Percentiles rank a stretch among this genome's conserved stretches.
These are phyloP conservation scores for Plestiodon gilberti DNA, from an alignment of 2,113 vertebrate species.

Conservation along the genomic window DNA sequence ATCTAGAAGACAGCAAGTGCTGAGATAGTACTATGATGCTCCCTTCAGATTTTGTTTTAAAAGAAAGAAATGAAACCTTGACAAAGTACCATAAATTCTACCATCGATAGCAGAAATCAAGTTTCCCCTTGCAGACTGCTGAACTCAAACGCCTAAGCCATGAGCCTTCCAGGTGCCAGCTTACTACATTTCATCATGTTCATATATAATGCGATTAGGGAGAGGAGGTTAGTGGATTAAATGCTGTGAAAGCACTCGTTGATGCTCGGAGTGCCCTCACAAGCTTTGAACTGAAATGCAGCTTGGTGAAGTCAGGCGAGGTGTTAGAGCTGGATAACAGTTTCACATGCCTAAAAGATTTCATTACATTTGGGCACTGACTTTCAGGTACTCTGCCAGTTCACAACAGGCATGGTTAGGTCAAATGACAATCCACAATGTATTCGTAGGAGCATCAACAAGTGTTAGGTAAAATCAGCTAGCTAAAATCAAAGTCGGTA, in stretches of 20 bases:
- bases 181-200: not conserved
- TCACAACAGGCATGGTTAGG: not conserved
- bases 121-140: conserved; percentile 1
- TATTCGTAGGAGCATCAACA: not conserved
- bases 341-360: conserved; percentile 14
- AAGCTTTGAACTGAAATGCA: not conserved
- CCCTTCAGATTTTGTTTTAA: too few relatives aligned
- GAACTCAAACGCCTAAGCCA: not conserved
- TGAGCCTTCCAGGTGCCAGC: conserved; percentile 14
- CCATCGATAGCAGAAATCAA: not conserved
- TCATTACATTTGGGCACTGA: conserved; percentile 34
- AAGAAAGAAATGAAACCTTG: not conserved
- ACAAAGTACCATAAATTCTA: not conserved
- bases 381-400: not conserved
- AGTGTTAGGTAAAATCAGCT: not conserved
- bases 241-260: not conserved
- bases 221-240: not conserved
- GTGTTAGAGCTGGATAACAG: conserved; percentile 6
- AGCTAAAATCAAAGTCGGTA: not conserved
- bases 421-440: not conserved
- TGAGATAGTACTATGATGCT: too few relatives aligned
- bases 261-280: not conserved
- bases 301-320: conserved; percentile 1
- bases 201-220: not conserved
- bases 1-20: too few relatives aligned